Evolutionary conservation across 2,113 vertebrate genomes (phyloP).

Genomic region (Nesogale talazaci): DNA sequence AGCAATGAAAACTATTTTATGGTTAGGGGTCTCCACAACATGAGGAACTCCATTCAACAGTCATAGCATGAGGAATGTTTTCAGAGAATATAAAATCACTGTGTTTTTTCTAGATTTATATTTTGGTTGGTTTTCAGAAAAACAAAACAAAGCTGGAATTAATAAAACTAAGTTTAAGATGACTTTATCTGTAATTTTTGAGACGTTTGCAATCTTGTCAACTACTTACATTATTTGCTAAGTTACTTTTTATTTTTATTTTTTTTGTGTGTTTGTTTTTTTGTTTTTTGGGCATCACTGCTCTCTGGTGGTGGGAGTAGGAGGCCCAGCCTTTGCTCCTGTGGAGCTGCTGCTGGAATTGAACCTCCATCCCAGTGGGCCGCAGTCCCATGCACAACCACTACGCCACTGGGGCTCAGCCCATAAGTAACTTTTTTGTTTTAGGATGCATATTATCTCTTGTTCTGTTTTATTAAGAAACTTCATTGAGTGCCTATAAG

Average conservation of each 20-base stretch:
- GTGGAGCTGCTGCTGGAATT: too few relatives aligned
- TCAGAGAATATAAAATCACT: not conserved
- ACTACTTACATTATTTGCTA: not conserved
- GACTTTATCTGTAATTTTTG: not conserved
- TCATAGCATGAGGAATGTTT: not conserved
- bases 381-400: too few relatives aligned
- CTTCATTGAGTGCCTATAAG: not conserved
- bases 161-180: conserved; percentile 13
- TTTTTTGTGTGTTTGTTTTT: too few relatives aligned
- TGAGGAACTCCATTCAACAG: too few relatives aligned
- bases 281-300: too few relatives aligned
- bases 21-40: too few relatives aligned
- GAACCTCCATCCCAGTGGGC: too few relatives aligned
- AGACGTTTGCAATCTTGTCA: not conserved
- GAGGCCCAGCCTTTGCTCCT: too few relatives aligned
- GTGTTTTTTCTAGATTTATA: conserved; percentile 38
- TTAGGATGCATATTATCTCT: not conserved
- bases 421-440: not conserved
- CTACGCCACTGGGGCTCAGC: too few relatives aligned
- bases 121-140: conserved; percentile 28
- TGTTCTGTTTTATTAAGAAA: not conserved
- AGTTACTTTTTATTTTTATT: conserved; percentile 6
- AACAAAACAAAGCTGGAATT: not conserved
- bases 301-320: too few relatives aligned
- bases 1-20: too few relatives aligned